A percentile compares a stretch with the other conserved stretches of the same genome.
Conservation (phyloP, 2,113 vertebrate genomes). For the Chrysemys picta region DNA sequence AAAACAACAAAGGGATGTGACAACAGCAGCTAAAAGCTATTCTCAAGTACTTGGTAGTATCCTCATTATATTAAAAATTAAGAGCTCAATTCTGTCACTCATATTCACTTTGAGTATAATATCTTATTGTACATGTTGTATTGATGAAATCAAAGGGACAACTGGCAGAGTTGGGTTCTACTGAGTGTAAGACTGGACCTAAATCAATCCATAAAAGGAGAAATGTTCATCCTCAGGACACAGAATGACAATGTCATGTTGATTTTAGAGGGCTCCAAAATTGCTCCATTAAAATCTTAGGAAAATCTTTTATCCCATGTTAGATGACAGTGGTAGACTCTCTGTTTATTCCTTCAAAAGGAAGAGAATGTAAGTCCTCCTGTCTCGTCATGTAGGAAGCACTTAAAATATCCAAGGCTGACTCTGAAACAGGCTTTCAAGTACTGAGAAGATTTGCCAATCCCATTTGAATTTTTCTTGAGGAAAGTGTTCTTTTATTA, state of each 20-base stretch:
- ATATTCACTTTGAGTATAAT: background rate
- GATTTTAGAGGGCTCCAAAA: background rate
- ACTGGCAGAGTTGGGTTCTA: background rate
- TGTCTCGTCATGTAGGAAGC: background rate
- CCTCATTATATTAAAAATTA: background rate
- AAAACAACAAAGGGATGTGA: background rate
- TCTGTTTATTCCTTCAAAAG: conserved; percentile 20
- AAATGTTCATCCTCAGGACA: background rate
- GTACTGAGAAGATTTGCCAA: conserved; percentile 59
- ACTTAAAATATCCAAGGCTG: conserved; percentile 51
- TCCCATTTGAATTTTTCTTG: conserved; percentile 57
- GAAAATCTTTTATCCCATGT: background rate
- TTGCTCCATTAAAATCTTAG: conserved; percentile 20
- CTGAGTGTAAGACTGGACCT: background rate
- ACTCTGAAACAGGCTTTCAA: conserved; percentile 52
- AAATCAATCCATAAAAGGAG: background rate
- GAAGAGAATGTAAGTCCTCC: background rate
- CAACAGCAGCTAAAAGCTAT: background rate
- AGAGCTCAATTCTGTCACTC: background rate
- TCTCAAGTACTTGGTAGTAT: background rate
- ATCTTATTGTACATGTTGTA: background rate
- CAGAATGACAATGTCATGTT: background rate
- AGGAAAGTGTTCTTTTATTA: conserved; percentile 63
- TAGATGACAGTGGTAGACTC: background rate
- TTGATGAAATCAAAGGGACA: background rate